Evolutionary conservation across 1,140 invertebrate genomes (phyloP), one percentile per base, ranked within the genome.

Genomic region (Sminthurides bifidus): DNA sequence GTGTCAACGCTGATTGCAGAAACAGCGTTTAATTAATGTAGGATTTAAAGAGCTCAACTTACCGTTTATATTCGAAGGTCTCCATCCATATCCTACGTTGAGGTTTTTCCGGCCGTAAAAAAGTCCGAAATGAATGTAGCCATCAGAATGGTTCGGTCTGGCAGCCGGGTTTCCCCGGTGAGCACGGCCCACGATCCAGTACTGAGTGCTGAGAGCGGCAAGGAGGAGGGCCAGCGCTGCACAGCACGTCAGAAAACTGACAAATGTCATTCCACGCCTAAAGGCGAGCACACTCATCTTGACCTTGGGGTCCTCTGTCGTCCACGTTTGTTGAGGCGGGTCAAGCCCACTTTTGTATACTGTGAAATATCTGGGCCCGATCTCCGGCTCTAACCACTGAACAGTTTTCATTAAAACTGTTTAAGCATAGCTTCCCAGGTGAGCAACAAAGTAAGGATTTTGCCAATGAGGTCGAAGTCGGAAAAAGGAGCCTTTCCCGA

Each of bases 221-320:
- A 61, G 80, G 1, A 92, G 76, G 38, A 94, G 69, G 5, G 82
- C 87, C 46, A 92, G 81, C 52, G 83, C 84, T 45, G 89, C 69
- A 67, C 87, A 82, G 53, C 85, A 85, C 5, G 87, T 79, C 59
- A 92, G 83, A 68, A 93, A 92, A 21, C 89, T 92, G 51, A 85
- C 79, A 66, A 90, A 90, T 35, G 92, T 84, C 71, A 91, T 81
- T 23, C 84, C 82, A 58, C 84, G 73, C 65, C 81, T 81, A 60
- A 85, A 84, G 66, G 85, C 64, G 55, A 70, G 67, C 58, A 70
- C 67, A 48, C 53, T 67, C 58, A 62, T 64, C 30, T 51, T 61
- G 52, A 43, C 24, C 17, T 43, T 43, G 12, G 33, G 12, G 33
- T 37, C 10, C 49, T 52, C 6, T 8, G 14, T 10, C n/a, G n/a